Evolutionary conservation across 2,888 invertebrate species (phyloP).

Genomic region (Xanthia togata): DNA sequence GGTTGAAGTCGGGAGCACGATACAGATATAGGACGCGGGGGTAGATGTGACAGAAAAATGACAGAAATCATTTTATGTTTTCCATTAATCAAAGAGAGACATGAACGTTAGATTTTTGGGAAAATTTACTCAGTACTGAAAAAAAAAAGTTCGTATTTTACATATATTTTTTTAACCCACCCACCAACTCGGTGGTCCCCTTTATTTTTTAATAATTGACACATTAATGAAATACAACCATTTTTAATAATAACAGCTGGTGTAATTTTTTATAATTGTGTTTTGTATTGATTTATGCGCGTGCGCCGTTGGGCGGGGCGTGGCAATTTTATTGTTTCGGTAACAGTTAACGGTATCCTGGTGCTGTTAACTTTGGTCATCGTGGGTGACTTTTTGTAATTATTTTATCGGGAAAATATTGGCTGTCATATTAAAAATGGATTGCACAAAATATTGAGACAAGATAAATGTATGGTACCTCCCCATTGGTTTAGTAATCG

Average conservation of each 20-base stretch:
- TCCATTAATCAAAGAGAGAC: neutral
- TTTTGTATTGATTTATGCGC: constrained; percentile 85
- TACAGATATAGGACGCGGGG: no score
- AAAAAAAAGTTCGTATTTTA: neutral
- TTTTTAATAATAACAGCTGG: constrained; percentile 81
- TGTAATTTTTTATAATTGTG: constrained; percentile 87
- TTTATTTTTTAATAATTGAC: constrained; percentile 86
- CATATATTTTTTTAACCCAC: constrained; percentile 1
- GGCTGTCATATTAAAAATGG: constrained; percentile 48
- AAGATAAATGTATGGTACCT: constrained; percentile 6
- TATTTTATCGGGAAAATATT: constrained; percentile 44
- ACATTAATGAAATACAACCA: constrained; percentile 80
- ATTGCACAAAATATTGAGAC: constrained; percentile 25
- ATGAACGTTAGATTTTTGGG: neutral
- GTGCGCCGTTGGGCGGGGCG: constrained; percentile 75
- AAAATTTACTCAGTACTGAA: neutral
- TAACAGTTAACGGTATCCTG: constrained; percentile 74
- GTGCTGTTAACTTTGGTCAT: constrained; percentile 51
- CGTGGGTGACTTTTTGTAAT: constrained; percentile 52
- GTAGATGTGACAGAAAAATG: neutral
- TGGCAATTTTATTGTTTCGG: constrained; percentile 86
- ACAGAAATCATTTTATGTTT: neutral
- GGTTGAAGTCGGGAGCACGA: no score
- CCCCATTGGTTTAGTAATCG: neutral
- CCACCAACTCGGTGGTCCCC: constrained; percentile 80